A percentile compares a stretch with the other conserved stretches of the same genome.
These are phyloP conservation scores for Calliopsis andreniformis DNA, from an alignment of 1,140 invertebrate species.

Conservation along the genomic window DNA sequence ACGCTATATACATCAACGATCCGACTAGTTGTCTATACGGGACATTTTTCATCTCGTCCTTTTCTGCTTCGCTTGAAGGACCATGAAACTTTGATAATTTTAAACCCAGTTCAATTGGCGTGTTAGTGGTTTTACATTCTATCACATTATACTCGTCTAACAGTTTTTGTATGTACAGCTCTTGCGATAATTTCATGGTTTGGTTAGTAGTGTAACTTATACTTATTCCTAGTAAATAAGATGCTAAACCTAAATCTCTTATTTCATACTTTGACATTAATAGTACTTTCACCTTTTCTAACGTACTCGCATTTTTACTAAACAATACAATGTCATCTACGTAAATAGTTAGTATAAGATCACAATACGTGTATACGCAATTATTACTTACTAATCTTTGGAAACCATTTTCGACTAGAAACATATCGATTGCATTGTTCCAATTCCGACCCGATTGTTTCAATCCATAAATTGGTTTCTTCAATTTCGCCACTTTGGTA, in stretches of 20 bases:
- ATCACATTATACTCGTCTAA: neutral
- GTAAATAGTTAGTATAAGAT: too few species aligned
- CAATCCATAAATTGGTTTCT: constrained; percentile 10
- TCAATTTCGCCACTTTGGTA: neutral
- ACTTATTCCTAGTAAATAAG: neutral
- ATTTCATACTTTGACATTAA: constrained; percentile 12
- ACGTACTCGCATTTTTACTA: neutral
- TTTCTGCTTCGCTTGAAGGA: neutral
- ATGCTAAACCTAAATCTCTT: constrained; percentile 7
- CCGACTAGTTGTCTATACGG: too few species aligned
- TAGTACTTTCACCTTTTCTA: neutral
- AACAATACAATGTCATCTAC: too few species aligned
- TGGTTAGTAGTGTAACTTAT: neutral
- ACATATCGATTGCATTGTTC: too few species aligned
- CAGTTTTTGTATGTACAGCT: neutral
- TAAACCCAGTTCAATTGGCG: neutral
- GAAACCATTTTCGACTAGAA: too few species aligned
- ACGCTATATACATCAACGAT: too few species aligned
- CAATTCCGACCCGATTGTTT: constrained; percentile 2
- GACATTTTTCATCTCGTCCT: too few species aligned
- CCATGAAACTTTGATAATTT: neutral
- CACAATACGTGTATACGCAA: too few species aligned
- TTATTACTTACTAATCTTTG: too few species aligned
- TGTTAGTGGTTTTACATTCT: neutral
- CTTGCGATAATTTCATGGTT: neutral